Conservation (phyloP, 2,113 vertebrate species). For the Sinocyclocheilus maitianheensis region DNA sequence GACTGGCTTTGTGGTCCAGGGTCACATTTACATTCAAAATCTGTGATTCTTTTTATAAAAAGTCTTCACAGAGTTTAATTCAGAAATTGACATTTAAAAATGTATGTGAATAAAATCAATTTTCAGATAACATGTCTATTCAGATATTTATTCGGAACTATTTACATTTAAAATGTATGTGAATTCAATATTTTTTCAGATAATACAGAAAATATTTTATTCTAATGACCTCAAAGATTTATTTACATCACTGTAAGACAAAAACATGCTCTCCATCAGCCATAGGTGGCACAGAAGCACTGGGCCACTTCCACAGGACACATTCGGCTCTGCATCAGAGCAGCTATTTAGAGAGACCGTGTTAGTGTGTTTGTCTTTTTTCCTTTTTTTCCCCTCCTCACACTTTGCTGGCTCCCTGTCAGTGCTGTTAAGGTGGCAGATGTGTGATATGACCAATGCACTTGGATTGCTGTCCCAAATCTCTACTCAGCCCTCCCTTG, state of each 20-base stretch:
- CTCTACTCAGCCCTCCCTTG: slow-evolving; percentile 86
- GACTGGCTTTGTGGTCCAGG: too few species aligned
- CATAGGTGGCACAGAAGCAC: background rate
- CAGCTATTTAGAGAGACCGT: background rate
- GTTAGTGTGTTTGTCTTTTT: slow-evolving; percentile 40
- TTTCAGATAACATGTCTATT: background rate
- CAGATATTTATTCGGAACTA: too few species aligned
- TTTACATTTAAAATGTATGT: too few species aligned
- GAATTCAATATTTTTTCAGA: background rate
- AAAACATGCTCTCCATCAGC: background rate
- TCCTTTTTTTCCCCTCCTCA: background rate
- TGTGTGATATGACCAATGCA: slow-evolving; percentile 96
- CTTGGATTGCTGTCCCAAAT: slow-evolving; percentile 96
- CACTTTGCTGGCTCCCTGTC: slow-evolving; percentile 65
- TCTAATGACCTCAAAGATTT: background rate
- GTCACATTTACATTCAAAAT: background rate
- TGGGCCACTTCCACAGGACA: slow-evolving; percentile 21
- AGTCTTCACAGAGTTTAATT: background rate
- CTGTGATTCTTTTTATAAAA: background rate
- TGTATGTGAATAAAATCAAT: background rate
- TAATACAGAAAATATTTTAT: background rate
- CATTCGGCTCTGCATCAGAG: background rate
- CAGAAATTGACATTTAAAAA: background rate
- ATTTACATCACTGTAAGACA: background rate
- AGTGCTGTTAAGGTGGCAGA: slow-evolving; percentile 83